A percentile compares a stretch with the other conserved stretches of the same genome.
Conservation (phyloP, 2,888 invertebrate species). For the Candidula unifasciata region DNA sequence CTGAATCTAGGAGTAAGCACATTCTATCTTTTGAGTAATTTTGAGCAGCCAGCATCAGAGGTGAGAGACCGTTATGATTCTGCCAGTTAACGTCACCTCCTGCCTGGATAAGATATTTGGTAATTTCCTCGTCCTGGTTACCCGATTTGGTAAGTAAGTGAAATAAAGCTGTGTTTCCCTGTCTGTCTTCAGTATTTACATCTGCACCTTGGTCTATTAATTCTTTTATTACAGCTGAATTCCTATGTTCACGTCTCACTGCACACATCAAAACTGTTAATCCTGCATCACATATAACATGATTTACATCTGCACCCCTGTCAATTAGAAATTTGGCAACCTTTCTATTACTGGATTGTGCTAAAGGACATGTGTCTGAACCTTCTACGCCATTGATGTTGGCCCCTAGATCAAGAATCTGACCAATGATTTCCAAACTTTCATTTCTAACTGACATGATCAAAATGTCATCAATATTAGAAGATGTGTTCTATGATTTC, state of each 20-base stretch:
- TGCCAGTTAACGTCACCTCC: no score
- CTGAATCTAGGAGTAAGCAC: no score
- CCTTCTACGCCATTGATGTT: neutral
- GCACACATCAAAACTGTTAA: neutral
- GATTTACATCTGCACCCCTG: constrained; percentile 13
- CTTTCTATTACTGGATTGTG: neutral
- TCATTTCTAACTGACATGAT: neutral
- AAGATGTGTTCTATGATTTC: neutral
- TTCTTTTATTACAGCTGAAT: neutral
- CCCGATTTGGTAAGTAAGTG: no score
- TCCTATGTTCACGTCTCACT: neutral
- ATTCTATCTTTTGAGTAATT: no score
- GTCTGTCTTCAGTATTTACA: neutral
- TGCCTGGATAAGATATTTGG: no score
- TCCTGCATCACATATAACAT: neutral
- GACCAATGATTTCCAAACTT: neutral
- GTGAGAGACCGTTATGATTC: no score
- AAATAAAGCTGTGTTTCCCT: neutral
- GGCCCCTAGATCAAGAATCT: neutral
- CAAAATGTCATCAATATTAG: neutral
- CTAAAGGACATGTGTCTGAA: neutral
- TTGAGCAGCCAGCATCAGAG: no score
- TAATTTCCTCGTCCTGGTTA: no score
- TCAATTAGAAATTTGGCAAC: neutral
- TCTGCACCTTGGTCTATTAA: neutral